Evolutionary conservation across 2,888 invertebrate species (phyloP), one percentile per base, ranked within the genome.

Genomic region (Cheilosia impressa): DNA sequence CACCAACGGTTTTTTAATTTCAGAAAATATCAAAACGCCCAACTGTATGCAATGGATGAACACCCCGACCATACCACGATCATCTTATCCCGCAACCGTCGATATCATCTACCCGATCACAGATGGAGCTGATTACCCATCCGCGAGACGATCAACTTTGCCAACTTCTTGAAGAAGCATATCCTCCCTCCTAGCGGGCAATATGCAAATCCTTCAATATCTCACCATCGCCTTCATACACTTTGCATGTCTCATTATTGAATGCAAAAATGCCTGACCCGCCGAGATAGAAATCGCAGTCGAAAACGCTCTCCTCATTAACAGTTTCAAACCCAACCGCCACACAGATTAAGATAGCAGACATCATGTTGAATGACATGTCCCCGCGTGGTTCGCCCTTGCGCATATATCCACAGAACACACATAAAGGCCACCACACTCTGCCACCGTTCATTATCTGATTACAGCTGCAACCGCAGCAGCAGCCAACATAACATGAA

Each of bases 291-390:
- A 57, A 38, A 85, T 85, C 85, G 47, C 47, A 24, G 24, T 81
- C 60, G 72, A 50, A 77, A 76, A 72, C 57, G 47, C 10, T 66
- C 72, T 62, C 62, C 81, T 85, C 81, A 85, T 85, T 85, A 85
- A 81, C 81, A 80, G 85, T 76, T 22, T 27, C 17, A 76, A 22
- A 27, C 52, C 57, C 38, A 60, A 50, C 71, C 69, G 15, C 47
- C 34, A 63, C 65, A 52, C 62, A 65, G 76, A 85, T 85, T 57
- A 9, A 76, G 85, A 85, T 81, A 85, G 68, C 13, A 13, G 72
- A 58, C 76, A 77, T 85, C 76, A 85, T 85, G 85, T 85, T 85
- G 85, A 85, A 85, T 85, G 85, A 85, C 85, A 85, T 85, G 81
- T 68, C 57, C 68, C 57, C 77, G 43, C 71, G 52, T 55, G 65